Base-by-base conservation (phyloP, 2,888 invertebrate genomes). In the Andrena flavipes region DNA sequence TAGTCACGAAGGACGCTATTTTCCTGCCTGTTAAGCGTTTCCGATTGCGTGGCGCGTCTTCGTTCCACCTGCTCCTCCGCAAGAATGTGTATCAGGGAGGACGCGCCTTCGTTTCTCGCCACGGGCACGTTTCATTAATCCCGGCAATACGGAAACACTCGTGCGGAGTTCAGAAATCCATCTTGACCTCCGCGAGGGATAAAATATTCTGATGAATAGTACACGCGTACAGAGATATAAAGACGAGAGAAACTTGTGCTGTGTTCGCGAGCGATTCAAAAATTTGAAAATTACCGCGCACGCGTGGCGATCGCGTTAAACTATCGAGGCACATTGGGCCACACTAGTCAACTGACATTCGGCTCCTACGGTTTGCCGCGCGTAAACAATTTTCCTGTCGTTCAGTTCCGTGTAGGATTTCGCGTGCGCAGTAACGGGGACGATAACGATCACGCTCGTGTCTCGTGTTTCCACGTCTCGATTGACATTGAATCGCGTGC, bases 401-500 rank as follows among this genome's bases (percentile, higher is more conserved):
- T 35, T 62, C 68, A 1, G 51, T 69, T 75, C 56, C 54, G 73
- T 56, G 48, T 23, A 29, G 51, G 13, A 13, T 54, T 71, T 48
- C 35, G 60, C 42, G 59, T 35, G 67, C 33, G 65, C 49, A 29
- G 35, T 23, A 60, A 63, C 63, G 29, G 6, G 51, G 20, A 48
- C 72, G 79, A 76, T 86, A 76, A 63, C 48, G 81, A 86, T 86
- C 84, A 29, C 54, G 78, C 48, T 35, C 70, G 59, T 63, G 72
- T 74, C 70, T 64, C 68, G 72, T 63, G 78, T 77, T 80, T 84
- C 75, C 79, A 77, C 65, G 74, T 79, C 26, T 26, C 59, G 51
- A 70, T 80, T 70, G 84, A 68, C 84, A 86, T 81, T 86, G 86
- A 71, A 76, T 42, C 69, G 62, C 54, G 68, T 20, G 23, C 84